Base-by-base conservation (phyloP, 2,113 vertebrate genomes). In the Talpa occidentalis region DNA sequence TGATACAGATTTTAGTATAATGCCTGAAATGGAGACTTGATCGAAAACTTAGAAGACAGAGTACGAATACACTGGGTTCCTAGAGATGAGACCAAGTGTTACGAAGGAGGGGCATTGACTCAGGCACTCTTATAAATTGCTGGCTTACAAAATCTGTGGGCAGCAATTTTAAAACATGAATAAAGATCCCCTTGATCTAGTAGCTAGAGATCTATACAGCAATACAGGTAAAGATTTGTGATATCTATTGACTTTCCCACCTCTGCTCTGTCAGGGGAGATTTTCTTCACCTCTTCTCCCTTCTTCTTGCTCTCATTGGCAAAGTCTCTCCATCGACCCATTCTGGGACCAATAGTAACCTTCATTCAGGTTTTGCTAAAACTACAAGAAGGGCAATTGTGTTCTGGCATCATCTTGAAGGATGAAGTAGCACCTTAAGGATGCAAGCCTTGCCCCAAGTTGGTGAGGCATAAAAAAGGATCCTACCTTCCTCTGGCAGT, bases 31-130 rank as follows among this genome's bases (percentile, higher is more conserved):
- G 15, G 22, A 35, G 9, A 1, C 40, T 67, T 73, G 40, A 30
- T 11, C 56, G 47, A 32, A 83, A 87, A 49, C 22, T 35, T 26
- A 9, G 2, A 80, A 44, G 62, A 64, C 17, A 47, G 40, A 15
- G 10, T 19, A 4, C 10, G 42, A 6, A 2, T 6, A 2, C 3
- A 3, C 40, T 42, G 56, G 42, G 10, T 10, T 2, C 19, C 4
- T 9, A 30, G 37, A 69, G 24, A 6, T 22, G 76, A 77, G 8
- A 56, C 8, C 72, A 47, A 10, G 35, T 0, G 6, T 40, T 26
- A 11, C 24, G 52, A 70, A 22, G 2, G 19, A 52, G n/a, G 10
- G 42, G 10, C 24, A 3, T 60, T 2, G 64, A 64, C 35, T 11
- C 0, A n/a, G 42, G 14, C 5, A n/a, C 4, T 30, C 15, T 66